phyloP scores from a whole-genome alignment of 2,113 vertebrate genomes.

The Dasyurus viverrinus region DNA sequence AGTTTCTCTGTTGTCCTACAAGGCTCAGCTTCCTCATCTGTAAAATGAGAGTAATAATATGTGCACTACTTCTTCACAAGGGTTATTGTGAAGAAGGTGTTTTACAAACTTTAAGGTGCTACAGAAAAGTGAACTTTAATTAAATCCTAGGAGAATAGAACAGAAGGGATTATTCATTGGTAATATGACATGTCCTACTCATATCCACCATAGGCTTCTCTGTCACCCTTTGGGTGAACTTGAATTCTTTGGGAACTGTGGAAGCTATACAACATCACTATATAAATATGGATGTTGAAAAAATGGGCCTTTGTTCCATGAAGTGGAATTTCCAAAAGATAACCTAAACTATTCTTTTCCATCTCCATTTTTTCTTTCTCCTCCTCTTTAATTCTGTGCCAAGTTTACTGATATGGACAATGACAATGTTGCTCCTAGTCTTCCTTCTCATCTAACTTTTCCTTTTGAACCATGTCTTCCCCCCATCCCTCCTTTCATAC shows the following conservation, averaged over 20 bases:
- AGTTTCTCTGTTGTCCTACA: not conserved
- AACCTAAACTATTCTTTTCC: no score
- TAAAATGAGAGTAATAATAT: not conserved
- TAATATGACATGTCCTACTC: not conserved
- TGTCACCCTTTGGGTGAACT: not conserved
- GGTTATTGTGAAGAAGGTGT: not conserved
- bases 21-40: not conserved
- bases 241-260: not conserved
- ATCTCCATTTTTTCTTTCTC: no score
- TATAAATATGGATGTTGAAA: not conserved
- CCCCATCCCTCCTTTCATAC: conserved; percentile 48
- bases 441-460: not conserved
- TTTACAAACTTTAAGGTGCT: not conserved
- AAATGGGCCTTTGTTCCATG: not conserved
- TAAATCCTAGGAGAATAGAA: not conserved
- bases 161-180: not conserved
- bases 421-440: not conserved
- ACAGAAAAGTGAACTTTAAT: not conserved
- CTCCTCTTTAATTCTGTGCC: not conserved
- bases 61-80: no score
- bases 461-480: not conserved
- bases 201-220: not conserved
- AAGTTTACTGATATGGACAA: not conserved
- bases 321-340: not conserved
- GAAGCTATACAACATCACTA: not conserved